Conservation (phyloP, 2,888 invertebrate genomes). For the Auanema sp. region DNA sequence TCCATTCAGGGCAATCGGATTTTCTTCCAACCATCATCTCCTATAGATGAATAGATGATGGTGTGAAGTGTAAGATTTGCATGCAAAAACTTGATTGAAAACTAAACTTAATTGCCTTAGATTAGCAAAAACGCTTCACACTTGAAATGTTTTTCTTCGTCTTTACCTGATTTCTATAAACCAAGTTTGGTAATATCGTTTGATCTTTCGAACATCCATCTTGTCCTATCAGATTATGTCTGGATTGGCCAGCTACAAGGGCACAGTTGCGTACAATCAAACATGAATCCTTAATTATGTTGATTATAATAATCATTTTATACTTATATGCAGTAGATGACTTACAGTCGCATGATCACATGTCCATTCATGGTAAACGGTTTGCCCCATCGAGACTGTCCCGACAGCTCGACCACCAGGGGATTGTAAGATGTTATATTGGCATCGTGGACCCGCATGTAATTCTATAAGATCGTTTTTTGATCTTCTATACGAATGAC, state of each 20-base stretch:
- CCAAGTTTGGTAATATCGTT: slow-evolving; percentile 43
- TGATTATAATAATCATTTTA: background rate
- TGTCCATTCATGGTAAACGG: slow-evolving; percentile 51
- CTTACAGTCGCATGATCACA: slow-evolving; percentile 29
- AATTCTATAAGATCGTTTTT: slow-evolving; percentile 5
- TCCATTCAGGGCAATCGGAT: no score
- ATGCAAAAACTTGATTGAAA: no score
- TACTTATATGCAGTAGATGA: background rate
- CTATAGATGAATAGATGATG: no score
- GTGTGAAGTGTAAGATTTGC: no score
- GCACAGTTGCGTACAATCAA: slow-evolving; percentile 35
- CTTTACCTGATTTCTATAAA: slow-evolving; percentile 41
- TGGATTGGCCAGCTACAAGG: slow-evolving; percentile 42
- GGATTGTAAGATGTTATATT: slow-evolving; percentile 25
- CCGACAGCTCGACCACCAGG: slow-evolving; percentile 26
- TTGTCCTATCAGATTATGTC: slow-evolving; percentile 42
- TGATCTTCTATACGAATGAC: background rate
- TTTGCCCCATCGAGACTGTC: slow-evolving; percentile 33
- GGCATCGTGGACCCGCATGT: slow-evolving; percentile 27
- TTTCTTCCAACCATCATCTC: no score
- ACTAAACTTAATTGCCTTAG: no score
- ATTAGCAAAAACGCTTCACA: background rate
- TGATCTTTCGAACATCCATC: slow-evolving; percentile 47
- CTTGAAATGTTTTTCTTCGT: background rate
- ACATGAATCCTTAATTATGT: slow-evolving; percentile 25